Evolutionary conservation across 1,140 invertebrate species (phyloP).

Genomic region (Epicauta chinensis): DNA sequence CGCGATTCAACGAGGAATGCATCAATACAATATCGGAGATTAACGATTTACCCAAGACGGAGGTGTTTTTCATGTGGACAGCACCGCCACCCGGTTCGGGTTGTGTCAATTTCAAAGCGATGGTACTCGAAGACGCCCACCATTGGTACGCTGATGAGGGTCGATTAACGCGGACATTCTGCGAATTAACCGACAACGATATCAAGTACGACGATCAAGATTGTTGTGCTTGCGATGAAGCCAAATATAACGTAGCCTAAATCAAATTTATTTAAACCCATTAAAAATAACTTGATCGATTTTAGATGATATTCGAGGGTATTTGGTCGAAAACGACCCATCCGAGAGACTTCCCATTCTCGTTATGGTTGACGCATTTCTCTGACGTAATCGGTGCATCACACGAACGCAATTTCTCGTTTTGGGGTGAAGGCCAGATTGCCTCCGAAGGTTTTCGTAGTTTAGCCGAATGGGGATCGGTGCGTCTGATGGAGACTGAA

Average conservation of each 20-base stretch:
- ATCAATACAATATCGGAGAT: conserved; percentile 78
- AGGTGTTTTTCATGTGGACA: conserved; percentile 86
- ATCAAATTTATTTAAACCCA: not conserved
- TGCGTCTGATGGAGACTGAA: conserved; percentile 85
- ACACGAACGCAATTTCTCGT: conserved; percentile 82
- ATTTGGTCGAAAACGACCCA: conserved; percentile 95
- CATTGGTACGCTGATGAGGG: conserved; percentile 90
- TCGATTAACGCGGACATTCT: conserved; percentile 71
- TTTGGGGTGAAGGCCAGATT: conserved; percentile 89
- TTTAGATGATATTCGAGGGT: conserved; percentile 85
- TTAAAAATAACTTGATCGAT: not conserved
- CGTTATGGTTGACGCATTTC: conserved; percentile 90
- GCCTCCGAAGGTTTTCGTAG: conserved; percentile 86
- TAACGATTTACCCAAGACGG: conserved; percentile 71
- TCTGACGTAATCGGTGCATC: conserved; percentile 96
- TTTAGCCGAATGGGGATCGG: conserved; percentile 90
- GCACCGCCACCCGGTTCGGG: conserved; percentile 77
- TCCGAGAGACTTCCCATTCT: conserved; percentile 92
- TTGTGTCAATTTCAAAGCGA: conserved; percentile 80
- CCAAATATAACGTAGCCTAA: conserved; percentile 70
- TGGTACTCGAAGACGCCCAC: conserved; percentile 75
- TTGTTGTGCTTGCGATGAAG: conserved; percentile 89
- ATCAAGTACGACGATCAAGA: conserved; percentile 47
- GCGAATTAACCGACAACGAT: conserved; percentile 62
- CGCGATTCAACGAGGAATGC: conserved; percentile 78